Base-by-base conservation (phyloP, 2,113 vertebrate genomes). In the Oxygymnocypris stewartii region DNA sequence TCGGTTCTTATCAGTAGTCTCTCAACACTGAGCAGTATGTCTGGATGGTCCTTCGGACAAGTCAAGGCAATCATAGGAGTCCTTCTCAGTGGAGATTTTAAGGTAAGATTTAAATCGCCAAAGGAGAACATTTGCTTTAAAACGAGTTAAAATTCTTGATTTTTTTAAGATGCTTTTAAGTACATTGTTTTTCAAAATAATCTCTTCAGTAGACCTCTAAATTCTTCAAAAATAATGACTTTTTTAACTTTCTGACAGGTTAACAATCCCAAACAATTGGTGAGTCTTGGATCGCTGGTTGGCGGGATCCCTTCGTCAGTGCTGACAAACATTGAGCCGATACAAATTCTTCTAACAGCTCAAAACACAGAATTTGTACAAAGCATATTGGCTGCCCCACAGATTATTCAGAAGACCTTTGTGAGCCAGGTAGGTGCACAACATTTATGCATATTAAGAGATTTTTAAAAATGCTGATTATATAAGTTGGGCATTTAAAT, bases 331-430 rank as follows among this genome's bases (percentile, higher is more conserved):
- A 75, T 90, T 74, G 0, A 4, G 1, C 31, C 79, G 6, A 0
- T 3, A 47, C n/a, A 79, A 63, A 49, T 82, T 82, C 23, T 87
- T 7, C 0, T 0, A 14, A 23, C 73, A 2, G 1, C 73, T 12
- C 6, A 23, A 54, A 35, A 79, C 31, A 18, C 18, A 49, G 0
- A 0, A 47, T 88, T 88, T 85, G 37, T 88, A 18, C 16, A 54
- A 14, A 87, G 79, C 67, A 79, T 90, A 6, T n/a, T 82, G 16
- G 51, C 10, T n/a, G 85, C 87, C 31, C 82, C 87, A n/a, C 6
- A 25, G 16, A 85, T 90, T 83, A n/a, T 90, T 20, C 87, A 90
- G 12, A 79, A n/a, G 18, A 81, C 77, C 47, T 88, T 16, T 51
- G 84, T 89, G 16, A 84, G 35, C 20, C 82, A 89, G 87, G 89